These are phyloP conservation scores for Calephelis virginiensis DNA, from an alignment of 1,140 invertebrate genomes.

Conservation along the genomic window DNA sequence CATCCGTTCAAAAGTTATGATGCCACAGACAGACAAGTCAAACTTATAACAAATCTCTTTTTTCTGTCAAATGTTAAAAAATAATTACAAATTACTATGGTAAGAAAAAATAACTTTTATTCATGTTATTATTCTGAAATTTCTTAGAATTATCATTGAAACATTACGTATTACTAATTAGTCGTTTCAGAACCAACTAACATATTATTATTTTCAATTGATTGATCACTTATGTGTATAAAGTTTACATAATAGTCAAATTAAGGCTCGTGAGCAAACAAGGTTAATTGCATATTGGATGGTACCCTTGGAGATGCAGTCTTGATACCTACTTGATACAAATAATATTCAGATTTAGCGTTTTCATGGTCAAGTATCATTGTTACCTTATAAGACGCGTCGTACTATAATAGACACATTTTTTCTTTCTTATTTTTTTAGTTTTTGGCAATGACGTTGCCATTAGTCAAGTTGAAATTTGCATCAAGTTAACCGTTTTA, in stretches of 20 bases:
- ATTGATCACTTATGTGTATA: constrained; percentile 10
- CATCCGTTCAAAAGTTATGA: no score
- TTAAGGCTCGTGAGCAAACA: constrained; percentile 1
- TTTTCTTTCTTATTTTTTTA: no score
- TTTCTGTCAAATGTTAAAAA: no score
- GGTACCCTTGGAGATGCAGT: constrained; percentile 2
- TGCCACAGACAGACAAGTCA: no score
- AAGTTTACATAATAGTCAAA: constrained; percentile 2
- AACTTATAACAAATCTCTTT: no score
- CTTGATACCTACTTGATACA: neutral
- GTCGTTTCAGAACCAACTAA: neutral
- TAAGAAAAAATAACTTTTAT: no score
- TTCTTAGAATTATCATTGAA: no score
- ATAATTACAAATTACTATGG: no score
- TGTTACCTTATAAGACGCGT: constrained; percentile 2
- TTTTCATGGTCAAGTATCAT: neutral
- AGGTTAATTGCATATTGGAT: constrained; percentile 6
- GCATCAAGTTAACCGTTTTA: no score
- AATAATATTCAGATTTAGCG: neutral
- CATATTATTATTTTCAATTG: neutral
- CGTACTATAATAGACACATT: neutral
- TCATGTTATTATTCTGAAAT: no score
- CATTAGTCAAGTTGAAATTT: no score
- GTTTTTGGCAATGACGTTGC: no score
- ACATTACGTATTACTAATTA: neutral